Conservation (phyloP, 2,113 vertebrate genomes). For the Varanus komodoensis region DNA sequence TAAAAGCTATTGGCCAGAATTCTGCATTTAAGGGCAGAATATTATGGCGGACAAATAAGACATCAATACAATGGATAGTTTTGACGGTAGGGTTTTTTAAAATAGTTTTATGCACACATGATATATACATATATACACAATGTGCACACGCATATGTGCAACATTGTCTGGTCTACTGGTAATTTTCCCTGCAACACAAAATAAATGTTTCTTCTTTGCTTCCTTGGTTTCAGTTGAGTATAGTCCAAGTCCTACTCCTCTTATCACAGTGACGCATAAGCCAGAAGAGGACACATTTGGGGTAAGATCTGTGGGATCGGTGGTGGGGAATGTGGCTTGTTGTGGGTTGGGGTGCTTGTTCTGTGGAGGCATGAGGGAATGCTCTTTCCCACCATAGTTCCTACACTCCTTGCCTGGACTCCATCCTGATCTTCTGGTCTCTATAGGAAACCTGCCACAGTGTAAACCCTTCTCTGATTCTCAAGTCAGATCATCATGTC, state of each 20-base stretch:
- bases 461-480: too few species aligned
- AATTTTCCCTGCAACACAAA: rapidly evolving
- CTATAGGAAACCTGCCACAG: too few species aligned
- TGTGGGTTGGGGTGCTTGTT: background rate
- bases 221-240: constrained; percentile 77
- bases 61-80: background rate
- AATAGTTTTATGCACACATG: background rate
- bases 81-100: background rate
- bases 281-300: constrained; percentile 95
- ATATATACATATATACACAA: background rate
- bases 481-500: background rate
- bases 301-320: constrained; percentile 80
- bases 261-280: constrained; percentile 87
- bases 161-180: background rate
- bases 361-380: background rate
- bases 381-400: background rate
- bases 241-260: constrained; percentile 85
- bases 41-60: background rate
- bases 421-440: too few species aligned
- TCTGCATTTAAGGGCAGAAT: too few species aligned
- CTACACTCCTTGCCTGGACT: too few species aligned
- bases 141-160: background rate
- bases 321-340: background rate
- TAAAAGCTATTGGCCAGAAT: too few species aligned
- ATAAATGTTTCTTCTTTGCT: constrained; percentile 47